Evolutionary conservation across 2,113 vertebrate genomes (phyloP).

Genomic region (Sinocyclocheilus anshuiensis): DNA sequence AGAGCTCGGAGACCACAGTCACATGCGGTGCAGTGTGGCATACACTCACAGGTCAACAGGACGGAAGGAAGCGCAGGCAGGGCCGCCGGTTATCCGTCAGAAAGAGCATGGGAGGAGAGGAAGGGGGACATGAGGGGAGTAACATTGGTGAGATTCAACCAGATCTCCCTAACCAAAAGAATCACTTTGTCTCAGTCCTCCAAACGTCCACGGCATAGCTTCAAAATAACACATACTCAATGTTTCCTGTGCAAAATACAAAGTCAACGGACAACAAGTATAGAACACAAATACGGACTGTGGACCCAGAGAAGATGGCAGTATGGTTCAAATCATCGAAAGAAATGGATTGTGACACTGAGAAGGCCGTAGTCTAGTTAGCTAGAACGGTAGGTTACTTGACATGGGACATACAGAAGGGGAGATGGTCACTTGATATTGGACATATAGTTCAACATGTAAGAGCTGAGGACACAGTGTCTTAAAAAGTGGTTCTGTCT

Average conservation of each 20-base stretch:
- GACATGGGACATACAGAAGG: neutral
- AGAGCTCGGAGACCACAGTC: constrained; percentile 18
- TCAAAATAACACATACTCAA: constrained; percentile 17
- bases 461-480: neutral
- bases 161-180: constrained; percentile 34
- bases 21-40: constrained; percentile 19
- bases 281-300: constrained; percentile 33
- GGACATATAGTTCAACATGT: neutral
- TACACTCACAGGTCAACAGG: constrained; percentile 66
- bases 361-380: constrained; percentile 4
- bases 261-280: constrained; percentile 30
- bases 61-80: constrained; percentile 22
- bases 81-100: constrained; percentile 36
- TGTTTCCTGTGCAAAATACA: constrained; percentile 33
- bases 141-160: constrained; percentile 35
- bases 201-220: constrained; percentile 6
- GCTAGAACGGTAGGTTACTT: neutral
- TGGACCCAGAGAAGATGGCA: constrained; percentile 23
- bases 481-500: neutral
- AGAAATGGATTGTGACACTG: neutral
- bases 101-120: constrained; percentile 46
- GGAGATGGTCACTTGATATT: neutral
- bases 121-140: constrained; percentile 40
- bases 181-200: constrained; percentile 26
- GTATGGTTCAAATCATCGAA: constrained; percentile 13